A percentile compares a stretch with the other conserved stretches of the same genome.
phyloP scores from a whole-genome alignment of 2,888 invertebrate genomes.

The Apeira syringaria region DNA sequence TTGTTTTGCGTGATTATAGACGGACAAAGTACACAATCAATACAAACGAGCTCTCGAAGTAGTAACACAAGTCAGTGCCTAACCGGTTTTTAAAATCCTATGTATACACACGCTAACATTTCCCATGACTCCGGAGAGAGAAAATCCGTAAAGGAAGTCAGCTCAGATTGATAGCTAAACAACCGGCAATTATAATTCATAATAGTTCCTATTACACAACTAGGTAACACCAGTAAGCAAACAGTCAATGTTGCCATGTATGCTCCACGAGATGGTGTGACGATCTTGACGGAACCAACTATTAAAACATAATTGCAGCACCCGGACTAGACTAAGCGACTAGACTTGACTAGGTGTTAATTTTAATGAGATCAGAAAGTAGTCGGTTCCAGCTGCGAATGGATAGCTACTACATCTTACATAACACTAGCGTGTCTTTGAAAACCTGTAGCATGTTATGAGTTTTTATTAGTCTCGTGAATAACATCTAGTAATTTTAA shows the following conservation, averaged over 20 bases:
- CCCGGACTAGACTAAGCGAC: constrained; percentile 44
- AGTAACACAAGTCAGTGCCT: constrained; percentile 40
- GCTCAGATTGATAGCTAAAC: constrained; percentile 54
- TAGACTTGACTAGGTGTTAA: constrained; percentile 47
- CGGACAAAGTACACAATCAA: constrained; percentile 54
- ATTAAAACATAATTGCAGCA: constrained; percentile 60
- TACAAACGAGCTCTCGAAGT: constrained; percentile 41
- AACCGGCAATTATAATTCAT: constrained; percentile 58
- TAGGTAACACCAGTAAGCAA: constrained; percentile 12
- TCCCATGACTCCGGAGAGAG: constrained; percentile 64
- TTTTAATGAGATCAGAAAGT: constrained; percentile 61
- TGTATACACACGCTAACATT: constrained; percentile 59
- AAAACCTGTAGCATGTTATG: constrained; percentile 34
- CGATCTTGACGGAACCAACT: constrained; percentile 51
- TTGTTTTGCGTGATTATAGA: constrained; percentile 57
- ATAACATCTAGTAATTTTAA: constrained; percentile 20
- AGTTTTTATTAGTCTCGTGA: constrained; percentile 30
- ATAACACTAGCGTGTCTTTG: constrained; percentile 24
- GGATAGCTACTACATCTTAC: constrained; percentile 30
- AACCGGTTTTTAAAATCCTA: constrained; percentile 51
- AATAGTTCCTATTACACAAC: constrained; percentile 60
- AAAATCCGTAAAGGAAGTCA: constrained; percentile 63
- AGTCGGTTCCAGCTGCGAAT: constrained; percentile 33
- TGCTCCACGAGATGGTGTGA: constrained; percentile 51
- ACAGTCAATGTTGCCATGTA: constrained; percentile 34